Percentiles rank a stretch among this genome's conserved stretches.
These are phyloP conservation scores for Perca schrenkii DNA, from an alignment of 2,113 vertebrate species.

Conservation along the genomic window DNA sequence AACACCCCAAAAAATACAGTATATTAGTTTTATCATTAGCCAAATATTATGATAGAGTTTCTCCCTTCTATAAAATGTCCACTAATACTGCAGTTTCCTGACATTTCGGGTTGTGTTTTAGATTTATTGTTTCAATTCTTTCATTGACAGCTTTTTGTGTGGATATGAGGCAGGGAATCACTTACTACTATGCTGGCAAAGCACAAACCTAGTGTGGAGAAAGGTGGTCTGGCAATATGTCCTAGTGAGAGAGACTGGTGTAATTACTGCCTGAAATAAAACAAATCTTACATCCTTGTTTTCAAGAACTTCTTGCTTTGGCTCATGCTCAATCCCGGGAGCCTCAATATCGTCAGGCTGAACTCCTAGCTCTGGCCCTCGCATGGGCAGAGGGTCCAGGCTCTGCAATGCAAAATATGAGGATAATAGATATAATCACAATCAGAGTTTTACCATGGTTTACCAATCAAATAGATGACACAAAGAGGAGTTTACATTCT, in stretches of 20 bases:
- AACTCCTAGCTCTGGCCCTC: constrained; percentile 91
- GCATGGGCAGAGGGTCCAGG: constrained; percentile 93
- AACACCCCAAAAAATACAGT: not conserved
- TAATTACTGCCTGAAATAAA: not conserved
- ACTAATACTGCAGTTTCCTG: not conserved
- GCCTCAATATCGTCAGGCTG: constrained; percentile 91
- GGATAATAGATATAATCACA: not conserved
- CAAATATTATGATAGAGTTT: not conserved
- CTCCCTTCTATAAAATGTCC: not conserved
- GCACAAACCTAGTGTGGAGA: not conserved
- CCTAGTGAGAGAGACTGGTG: not conserved
- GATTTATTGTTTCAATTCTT: not conserved
- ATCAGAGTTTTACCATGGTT: not conserved
- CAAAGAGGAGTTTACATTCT: not conserved
- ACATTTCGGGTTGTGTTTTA: not conserved
- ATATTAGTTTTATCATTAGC: too few relatives aligned
- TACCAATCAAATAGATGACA: not conserved
- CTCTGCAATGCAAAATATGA: constrained; percentile 82
- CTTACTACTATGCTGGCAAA: not conserved
- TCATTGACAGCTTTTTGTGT: not conserved
- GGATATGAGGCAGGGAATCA: not conserved
- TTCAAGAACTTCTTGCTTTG: constrained; percentile 95
- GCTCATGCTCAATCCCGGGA: constrained; percentile 89
- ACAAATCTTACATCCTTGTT: constrained; percentile 91
- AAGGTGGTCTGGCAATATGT: not conserved